Evolutionary conservation across 2,113 vertebrate genomes (phyloP), one percentile per base, ranked within the genome.

Genomic region (Ciconia maguari): DNA sequence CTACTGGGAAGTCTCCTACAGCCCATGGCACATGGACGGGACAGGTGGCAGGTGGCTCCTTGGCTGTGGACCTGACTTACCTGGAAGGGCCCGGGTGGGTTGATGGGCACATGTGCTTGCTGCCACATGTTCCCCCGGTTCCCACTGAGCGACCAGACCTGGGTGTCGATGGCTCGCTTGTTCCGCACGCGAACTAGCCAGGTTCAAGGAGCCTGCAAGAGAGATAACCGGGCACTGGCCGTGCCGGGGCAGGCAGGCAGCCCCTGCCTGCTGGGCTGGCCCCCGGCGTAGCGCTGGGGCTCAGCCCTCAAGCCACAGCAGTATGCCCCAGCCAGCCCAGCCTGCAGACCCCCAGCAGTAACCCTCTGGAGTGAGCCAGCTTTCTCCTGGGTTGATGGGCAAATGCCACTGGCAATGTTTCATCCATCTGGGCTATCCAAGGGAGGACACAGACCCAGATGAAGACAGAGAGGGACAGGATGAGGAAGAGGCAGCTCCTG

Each of bases 21-120:
- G 29, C 24, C 46, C 44, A 22, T 7, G 24, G 34, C 54, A 18
- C 13, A 22, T 0, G 2, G 21, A 48, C 2, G 36, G 18, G 36
- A 60, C 11, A 74, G 34, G 48, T 16, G 32, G 52, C 60, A 64
- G 42, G 16, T 3, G 26, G 15, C 62, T 90, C 44, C n/a, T 29
- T 27, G 68, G 16, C 51, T 71, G 57, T 42, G 34, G 64, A 25
- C 21, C 7, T 27, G 41, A 74, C 97, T 98, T 97, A 99, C 99
- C 99, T 99, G 99, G 97, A 99, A 99, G 38, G 99, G 99, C 61
- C 99, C 99, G 0, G 98, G 98, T 0, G 99, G 99, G 95, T 98
- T 99, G 96, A 99, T 98, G 91, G 99, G 98, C 68, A 99, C 98
- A 3, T 98, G 99, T 8, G 98, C 99, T 94, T 98, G 99, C 88